Conservation (phyloP, 2,797 vertebrate species). For the Chiroxiphia lanceolata region DNA sequence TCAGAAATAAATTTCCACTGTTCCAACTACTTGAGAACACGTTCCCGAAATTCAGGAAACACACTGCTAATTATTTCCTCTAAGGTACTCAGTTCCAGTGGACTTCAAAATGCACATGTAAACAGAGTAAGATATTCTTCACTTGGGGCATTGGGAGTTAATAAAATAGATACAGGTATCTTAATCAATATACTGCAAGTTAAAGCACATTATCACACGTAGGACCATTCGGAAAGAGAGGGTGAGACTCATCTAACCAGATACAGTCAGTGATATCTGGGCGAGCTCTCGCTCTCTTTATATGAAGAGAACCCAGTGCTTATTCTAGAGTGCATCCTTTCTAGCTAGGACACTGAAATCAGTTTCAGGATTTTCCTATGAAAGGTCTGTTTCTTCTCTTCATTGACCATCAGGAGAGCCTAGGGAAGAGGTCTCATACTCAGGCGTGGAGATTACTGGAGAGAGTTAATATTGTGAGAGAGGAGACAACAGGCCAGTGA, state of each 20-base stretch:
- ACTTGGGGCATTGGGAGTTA: neutral
- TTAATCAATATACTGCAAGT: neutral
- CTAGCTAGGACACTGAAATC: neutral
- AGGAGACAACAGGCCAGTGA: neutral
- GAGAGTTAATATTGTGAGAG: neutral
- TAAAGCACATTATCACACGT: neutral
- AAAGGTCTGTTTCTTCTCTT: neutral
- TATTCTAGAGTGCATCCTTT: neutral
- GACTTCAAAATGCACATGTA: neutral
- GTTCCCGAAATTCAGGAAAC: slow-evolving; percentile 8
- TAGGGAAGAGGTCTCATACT: neutral
- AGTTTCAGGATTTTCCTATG: neutral
- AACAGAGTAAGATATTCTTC: neutral
- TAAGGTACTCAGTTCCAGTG: neutral
- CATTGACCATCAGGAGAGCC: neutral
- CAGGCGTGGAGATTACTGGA: neutral
- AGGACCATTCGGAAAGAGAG: neutral
- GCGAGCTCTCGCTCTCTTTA: neutral
- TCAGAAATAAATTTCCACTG: neutral
- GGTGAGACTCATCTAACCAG: neutral
- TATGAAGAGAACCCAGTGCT: neutral
- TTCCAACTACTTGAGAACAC: neutral
- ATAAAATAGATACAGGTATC: neutral
- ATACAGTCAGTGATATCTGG: neutral
- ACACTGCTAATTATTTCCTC: slow-evolving; percentile 24